These are phyloP conservation scores for Hippopotamus amphibius DNA, from an alignment of 2,113 vertebrate genomes.

Conservation along the genomic window DNA sequence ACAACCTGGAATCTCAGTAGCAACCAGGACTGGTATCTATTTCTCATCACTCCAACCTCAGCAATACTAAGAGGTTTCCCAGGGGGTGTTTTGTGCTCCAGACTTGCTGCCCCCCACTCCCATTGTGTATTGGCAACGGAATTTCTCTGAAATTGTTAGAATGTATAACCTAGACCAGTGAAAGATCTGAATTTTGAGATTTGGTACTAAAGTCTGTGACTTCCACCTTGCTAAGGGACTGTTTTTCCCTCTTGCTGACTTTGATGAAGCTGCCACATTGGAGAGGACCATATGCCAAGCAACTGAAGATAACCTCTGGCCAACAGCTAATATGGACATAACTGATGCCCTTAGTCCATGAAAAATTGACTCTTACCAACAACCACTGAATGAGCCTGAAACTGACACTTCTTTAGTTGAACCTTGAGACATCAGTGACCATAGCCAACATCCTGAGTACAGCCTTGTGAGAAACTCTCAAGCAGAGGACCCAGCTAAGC, in stretches of 20 bases:
- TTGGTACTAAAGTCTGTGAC: not conserved
- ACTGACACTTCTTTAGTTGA: not conserved
- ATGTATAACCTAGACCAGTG: not conserved
- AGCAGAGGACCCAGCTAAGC: not conserved
- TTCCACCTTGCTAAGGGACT: not conserved
- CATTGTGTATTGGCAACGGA: not conserved
- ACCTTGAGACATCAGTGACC: not conserved
- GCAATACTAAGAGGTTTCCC: not conserved
- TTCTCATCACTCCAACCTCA: not conserved
- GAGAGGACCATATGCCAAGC: not conserved
- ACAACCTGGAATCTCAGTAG: not conserved
- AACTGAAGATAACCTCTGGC: not conserved
- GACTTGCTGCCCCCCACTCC: not conserved
- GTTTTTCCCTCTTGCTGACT: not conserved
- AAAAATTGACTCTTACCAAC: not conserved
- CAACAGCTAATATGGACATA: not conserved
- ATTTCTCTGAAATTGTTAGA: not conserved
- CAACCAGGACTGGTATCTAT: not conserved
- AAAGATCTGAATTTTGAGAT: not conserved
- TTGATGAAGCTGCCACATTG: not conserved
- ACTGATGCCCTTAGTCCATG: not conserved
- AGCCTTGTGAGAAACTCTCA: not conserved
- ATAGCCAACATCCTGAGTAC: not conserved
- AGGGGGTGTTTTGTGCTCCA: not conserved
- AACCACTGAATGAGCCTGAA: not conserved